Conservation (phyloP, 2,888 invertebrate genomes). For the Megamerina dolium region DNA sequence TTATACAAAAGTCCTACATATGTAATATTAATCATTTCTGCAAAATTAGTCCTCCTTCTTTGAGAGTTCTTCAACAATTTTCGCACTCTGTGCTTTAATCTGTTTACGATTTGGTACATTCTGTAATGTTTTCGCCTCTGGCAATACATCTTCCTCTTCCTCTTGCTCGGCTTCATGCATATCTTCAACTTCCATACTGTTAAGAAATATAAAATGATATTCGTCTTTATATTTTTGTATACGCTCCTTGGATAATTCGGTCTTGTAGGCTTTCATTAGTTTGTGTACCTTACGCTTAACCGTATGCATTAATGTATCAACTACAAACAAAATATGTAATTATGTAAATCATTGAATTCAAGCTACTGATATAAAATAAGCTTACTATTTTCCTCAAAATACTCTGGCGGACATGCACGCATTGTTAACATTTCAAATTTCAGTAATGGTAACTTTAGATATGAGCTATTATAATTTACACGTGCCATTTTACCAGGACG, state of each 20-base stretch:
- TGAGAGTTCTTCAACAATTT: slow-evolving; percentile 40
- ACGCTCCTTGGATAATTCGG: slow-evolving; percentile 18
- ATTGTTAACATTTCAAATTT: slow-evolving; percentile 40
- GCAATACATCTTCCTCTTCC: slow-evolving; percentile 22
- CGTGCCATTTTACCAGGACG: slow-evolving; percentile 26
- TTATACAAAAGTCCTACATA: too few species aligned
- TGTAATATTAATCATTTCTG: too few species aligned
- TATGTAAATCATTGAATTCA: too few species aligned
- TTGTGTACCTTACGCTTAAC: slow-evolving; percentile 33
- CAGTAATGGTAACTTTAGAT: slow-evolving; percentile 41
- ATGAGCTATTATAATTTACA: slow-evolving; percentile 36
- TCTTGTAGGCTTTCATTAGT: slow-evolving; percentile 32
- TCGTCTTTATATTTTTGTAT: slow-evolving; percentile 22
- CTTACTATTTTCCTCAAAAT: slow-evolving; percentile 40
- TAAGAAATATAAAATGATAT: slow-evolving; percentile 33
- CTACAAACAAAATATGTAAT: too few species aligned
- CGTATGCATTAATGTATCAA: slow-evolving; percentile 31
- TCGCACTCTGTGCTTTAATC: slow-evolving; percentile 42
- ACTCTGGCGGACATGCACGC: slow-evolving; percentile 37
- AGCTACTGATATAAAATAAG: too few species aligned
- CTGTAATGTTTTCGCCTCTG: slow-evolving; percentile 28
- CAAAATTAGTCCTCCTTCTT: slow-evolving; percentile 39
- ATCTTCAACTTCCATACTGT: slow-evolving; percentile 22
- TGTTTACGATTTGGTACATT: slow-evolving; percentile 40
- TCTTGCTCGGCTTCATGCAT: slow-evolving; percentile 6